Percentiles rank a stretch among this genome's conserved stretches.
phyloP scores from a whole-genome alignment of 2,888 invertebrate genomes.

The Chesias legatella region DNA sequence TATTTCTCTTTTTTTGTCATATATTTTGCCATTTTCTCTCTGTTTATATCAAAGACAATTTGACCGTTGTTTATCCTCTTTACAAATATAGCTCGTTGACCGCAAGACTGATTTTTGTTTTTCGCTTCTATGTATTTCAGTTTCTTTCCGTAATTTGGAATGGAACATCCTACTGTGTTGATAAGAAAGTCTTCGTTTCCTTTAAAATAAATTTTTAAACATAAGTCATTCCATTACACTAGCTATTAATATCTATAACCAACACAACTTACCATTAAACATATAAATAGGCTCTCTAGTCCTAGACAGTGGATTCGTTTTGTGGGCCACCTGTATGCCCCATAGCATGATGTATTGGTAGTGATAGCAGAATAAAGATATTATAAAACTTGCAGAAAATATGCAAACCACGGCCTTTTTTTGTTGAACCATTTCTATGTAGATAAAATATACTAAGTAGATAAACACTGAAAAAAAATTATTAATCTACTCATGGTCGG shows the following conservation, averaged over 20 bases:
- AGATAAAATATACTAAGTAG: too few relatives aligned
- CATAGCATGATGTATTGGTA: constrained; percentile 6
- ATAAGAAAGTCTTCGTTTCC: constrained; percentile 39
- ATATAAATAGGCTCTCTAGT: constrained; percentile 11
- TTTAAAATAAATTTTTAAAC: constrained; percentile 4
- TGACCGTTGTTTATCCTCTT: constrained; percentile 30
- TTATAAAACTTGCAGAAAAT: constrained; percentile 6
- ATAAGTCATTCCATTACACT: too few relatives aligned
- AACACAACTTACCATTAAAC: constrained; percentile 14
- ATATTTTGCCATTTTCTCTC: constrained; percentile 31
- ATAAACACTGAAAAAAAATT: too few relatives aligned
- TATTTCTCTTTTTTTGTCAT: constrained; percentile 25
- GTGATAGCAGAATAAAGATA: constrained; percentile 18
- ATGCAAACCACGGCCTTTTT: constrained; percentile 9
- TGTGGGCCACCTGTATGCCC: too few relatives aligned
- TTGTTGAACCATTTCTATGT: constrained; percentile 14
- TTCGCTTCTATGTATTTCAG: constrained; percentile 32
- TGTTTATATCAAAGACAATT: constrained; percentile 40
- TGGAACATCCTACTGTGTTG: constrained; percentile 50
- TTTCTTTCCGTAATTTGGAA: constrained; percentile 49
- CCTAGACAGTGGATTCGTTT: too few relatives aligned
- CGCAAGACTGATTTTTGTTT: constrained; percentile 34
- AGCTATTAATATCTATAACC: too few relatives aligned
- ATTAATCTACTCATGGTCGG: too few relatives aligned
- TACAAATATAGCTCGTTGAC: constrained; percentile 41